Percentiles rank a stretch among this genome's conserved stretches.
phyloP scores from a whole-genome alignment of 2,888 invertebrate genomes.

The Epistrophe grossulariae region DNA sequence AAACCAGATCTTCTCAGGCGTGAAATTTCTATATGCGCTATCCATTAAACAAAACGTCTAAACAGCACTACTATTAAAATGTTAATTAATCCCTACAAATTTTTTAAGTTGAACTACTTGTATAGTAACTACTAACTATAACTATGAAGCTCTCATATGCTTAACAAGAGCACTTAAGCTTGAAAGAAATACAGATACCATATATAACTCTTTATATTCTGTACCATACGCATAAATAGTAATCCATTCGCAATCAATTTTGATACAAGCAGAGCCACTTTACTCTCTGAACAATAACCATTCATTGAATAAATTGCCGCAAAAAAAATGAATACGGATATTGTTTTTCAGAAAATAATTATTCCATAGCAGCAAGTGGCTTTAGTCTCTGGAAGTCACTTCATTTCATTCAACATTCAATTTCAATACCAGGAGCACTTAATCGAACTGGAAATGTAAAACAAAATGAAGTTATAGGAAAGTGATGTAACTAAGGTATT shows the following conservation, averaged over 20 bases:
- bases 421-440: neutral
- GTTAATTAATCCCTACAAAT: too few relatives aligned
- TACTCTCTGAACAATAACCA: neutral
- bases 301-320: neutral
- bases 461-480: neutral
- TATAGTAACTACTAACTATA: too few relatives aligned
- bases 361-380: neutral
- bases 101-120: too few relatives aligned
- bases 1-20: too few relatives aligned
- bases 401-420: slow-evolving; percentile 1
- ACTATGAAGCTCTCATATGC: neutral
- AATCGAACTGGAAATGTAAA: neutral
- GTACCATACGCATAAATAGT: neutral
- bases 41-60: too few relatives aligned
- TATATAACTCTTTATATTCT: neutral
- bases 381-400: neutral
- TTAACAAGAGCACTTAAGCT: neutral
- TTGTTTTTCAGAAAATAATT: slow-evolving; percentile 4
- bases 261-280: neutral
- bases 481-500: neutral
- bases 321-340: slow-evolving; percentile 7
- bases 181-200: neutral
- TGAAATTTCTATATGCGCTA: too few relatives aligned
- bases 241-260: neutral
- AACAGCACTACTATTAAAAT: too few relatives aligned